A percentile compares a stretch with the other conserved stretches of the same genome.
Evolutionary conservation across 2,797 vertebrate species (phyloP).

Genomic region (Notamacropus eugenii): DNA sequence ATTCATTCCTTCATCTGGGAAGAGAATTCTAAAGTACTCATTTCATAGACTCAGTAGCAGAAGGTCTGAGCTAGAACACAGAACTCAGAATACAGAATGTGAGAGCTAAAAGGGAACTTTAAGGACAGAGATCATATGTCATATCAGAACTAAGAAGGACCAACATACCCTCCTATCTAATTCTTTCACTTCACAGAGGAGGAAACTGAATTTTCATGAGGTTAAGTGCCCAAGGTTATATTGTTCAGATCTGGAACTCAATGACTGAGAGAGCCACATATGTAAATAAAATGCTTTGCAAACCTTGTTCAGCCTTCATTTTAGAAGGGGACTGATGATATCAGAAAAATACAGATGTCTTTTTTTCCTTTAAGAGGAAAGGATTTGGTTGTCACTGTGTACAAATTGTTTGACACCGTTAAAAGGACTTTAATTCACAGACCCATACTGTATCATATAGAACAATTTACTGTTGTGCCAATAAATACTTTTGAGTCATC

Average conservation of each 20-base stretch:
- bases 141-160: neutral
- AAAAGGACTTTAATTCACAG: constrained; percentile 5
- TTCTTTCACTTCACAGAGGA: neutral
- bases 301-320: neutral
- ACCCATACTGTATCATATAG: neutral
- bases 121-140: neutral
- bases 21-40: neutral
- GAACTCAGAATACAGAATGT: neutral
- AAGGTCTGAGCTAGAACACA: neutral
- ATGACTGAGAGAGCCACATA: neutral
- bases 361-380: neutral
- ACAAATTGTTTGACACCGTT: neutral
- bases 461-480: constrained; percentile 26
- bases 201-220: neutral
- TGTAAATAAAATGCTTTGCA: neutral
- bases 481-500: constrained; percentile 9
- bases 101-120: neutral
- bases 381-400: constrained; percentile 6
- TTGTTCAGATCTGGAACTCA: neutral
- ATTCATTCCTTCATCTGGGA: neutral
- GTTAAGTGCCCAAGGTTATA: neutral
- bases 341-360: no score
- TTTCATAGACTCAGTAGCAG: neutral
- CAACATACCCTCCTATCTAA: neutral
- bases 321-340: no score